These are phyloP conservation scores for Enteromius trimaculatus DNA, from an alignment of 2,797 vertebrate species.

Conservation along the genomic window DNA sequence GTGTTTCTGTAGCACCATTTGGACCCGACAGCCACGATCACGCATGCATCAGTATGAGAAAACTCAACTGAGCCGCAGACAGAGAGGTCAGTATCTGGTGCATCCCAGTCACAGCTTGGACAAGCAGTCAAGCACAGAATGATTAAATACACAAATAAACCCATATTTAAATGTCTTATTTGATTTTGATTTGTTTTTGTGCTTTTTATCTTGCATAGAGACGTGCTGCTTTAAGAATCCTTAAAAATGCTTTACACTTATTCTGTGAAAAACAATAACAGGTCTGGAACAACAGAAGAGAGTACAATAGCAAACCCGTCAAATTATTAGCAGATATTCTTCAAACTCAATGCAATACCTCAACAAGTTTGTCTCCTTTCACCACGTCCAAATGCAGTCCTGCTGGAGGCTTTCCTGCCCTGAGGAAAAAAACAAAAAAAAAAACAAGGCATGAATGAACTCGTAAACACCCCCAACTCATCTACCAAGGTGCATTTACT, in stretches of 20 bases:
- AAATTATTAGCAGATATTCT: not conserved
- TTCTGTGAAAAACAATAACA: not conserved
- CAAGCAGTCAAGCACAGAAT: not conserved
- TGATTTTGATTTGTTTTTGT: not conserved
- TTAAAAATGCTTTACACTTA: not conserved
- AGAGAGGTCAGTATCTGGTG: constrained; percentile 94
- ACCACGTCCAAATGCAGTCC: constrained; percentile 97
- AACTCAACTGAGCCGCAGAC: constrained; percentile 72
- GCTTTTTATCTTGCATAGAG: not conserved
- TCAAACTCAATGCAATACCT: constrained; percentile 78
- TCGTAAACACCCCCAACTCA: not conserved
- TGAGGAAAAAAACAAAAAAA: constrained; percentile 65
- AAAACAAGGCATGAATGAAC: not conserved
- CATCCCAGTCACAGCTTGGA: constrained; percentile 52
- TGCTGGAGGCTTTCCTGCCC: constrained; percentile 97
- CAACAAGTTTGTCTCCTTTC: constrained; percentile 97
- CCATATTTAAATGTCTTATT: not conserved
- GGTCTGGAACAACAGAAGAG: not conserved
- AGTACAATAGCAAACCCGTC: not conserved
- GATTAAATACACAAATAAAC: not conserved
- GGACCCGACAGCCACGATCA: constrained; percentile 84
- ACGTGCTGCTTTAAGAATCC: not conserved
- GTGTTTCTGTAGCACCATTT: constrained; percentile 87
- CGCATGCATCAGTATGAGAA: constrained; percentile 69
- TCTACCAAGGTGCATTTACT: not conserved